Conservation (phyloP, 2,888 invertebrate genomes). For the Lochmaea capreae region DNA sequence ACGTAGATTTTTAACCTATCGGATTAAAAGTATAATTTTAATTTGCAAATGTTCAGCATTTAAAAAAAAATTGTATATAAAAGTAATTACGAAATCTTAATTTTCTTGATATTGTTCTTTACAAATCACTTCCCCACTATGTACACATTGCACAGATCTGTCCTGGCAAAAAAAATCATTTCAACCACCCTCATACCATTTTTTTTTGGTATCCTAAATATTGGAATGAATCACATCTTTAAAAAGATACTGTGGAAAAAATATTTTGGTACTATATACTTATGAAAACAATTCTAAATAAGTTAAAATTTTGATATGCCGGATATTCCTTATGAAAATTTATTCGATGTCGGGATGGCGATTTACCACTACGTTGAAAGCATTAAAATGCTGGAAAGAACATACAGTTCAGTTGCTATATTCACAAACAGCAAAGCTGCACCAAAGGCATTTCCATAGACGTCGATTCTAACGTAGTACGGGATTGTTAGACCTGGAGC, state of each 20-base stretch:
- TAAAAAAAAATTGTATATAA: background rate
- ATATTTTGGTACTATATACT: background rate
- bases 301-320: too few species aligned
- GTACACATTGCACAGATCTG: constrained; percentile 62
- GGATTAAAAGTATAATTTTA: background rate
- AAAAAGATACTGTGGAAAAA: constrained; percentile 2
- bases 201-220: constrained; percentile 15
- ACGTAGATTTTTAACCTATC: background rate
- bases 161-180: constrained; percentile 55
- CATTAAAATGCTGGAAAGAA: too few species aligned
- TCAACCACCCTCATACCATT: constrained; percentile 33
- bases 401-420: too few species aligned
- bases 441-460: too few species aligned
- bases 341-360: too few species aligned
- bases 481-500: too few species aligned
- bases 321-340: too few species aligned
- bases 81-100: constrained; percentile 4
- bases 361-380: too few species aligned
- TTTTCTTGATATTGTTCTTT: constrained; percentile 27
- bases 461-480: too few species aligned
- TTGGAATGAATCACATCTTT: constrained; percentile 46
- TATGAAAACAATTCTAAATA: background rate
- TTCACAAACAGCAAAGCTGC: too few species aligned
- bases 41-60: constrained; percentile 1
- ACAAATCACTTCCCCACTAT: constrained; percentile 46